phyloP scores from a whole-genome alignment of 2,888 invertebrate genomes.

The Habrosyne pyritoides region DNA sequence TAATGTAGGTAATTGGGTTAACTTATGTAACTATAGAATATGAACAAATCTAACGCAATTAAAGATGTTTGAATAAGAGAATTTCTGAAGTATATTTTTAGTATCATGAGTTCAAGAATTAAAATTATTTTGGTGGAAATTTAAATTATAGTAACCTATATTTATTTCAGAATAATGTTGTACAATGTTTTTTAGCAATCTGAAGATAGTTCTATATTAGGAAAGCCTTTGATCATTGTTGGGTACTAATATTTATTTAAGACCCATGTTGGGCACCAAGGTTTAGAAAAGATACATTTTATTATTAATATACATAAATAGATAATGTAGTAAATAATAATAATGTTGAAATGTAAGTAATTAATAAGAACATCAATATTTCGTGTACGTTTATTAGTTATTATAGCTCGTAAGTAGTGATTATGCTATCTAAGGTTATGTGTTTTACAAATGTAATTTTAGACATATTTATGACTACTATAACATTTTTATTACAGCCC shows the following conservation, averaged over 20 bases:
- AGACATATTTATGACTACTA: constrained; percentile 46
- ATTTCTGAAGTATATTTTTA: neutral
- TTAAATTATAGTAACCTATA: too few species aligned
- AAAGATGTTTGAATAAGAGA: neutral
- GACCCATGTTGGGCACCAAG: neutral
- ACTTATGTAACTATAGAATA: constrained; percentile 10
- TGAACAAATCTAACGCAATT: neutral
- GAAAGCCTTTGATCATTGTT: too few species aligned
- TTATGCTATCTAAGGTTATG: neutral
- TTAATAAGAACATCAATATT: neutral
- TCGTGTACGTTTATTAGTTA: neutral
- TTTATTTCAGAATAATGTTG: too few species aligned
- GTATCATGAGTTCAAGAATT: neutral
- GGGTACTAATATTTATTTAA: neutral
- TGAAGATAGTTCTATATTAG: neutral
- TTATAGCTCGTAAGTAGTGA: constrained; percentile 15
- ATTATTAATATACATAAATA: too few species aligned
- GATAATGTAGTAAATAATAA: neutral
- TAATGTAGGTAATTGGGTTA: constrained; percentile 24
- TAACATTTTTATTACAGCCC: constrained; percentile 91
- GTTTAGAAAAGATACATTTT: neutral
- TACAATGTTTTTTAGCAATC: too few species aligned
- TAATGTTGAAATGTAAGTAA: neutral
- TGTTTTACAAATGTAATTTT: constrained; percentile 9
- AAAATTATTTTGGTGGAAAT: neutral